Evolutionary conservation across 1,140 invertebrate species (phyloP).

Genomic region (Drosophila prosaltans): DNA sequence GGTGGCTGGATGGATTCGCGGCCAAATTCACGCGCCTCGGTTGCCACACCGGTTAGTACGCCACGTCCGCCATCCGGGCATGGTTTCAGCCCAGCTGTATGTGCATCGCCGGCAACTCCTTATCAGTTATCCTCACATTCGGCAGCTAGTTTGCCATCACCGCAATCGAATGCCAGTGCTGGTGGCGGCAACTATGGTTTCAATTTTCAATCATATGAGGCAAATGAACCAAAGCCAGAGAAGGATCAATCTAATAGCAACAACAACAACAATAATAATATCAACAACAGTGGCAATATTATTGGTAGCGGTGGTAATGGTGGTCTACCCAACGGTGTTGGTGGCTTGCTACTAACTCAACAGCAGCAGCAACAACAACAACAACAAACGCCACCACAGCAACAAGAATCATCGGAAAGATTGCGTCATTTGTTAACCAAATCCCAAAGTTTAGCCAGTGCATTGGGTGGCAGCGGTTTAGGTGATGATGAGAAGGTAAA

Average conservation of each 20-base stretch:
- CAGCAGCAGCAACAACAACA: slow-evolving; percentile 41
- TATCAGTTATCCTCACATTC: slow-evolving; percentile 80
- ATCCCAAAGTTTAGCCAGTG: slow-evolving; percentile 61
- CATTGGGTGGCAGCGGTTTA: slow-evolving; percentile 61
- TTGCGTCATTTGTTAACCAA: slow-evolving; percentile 87
- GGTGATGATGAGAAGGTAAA: slow-evolving; percentile 83
- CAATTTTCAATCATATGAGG: slow-evolving; percentile 67
- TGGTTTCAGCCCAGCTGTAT: slow-evolving; percentile 81
- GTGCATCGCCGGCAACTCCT: slow-evolving; percentile 78
- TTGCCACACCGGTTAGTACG: slow-evolving; percentile 80
- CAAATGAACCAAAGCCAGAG: slow-evolving; percentile 63
- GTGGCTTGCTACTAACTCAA: slow-evolving; percentile 50
- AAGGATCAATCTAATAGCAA: slow-evolving; percentile 76
- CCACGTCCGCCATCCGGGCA: slow-evolving; percentile 79
- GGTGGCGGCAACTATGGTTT: slow-evolving; percentile 69
- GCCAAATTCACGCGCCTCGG: slow-evolving; percentile 80
- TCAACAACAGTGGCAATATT: slow-evolving; percentile 41
- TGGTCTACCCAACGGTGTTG: slow-evolving; percentile 31
- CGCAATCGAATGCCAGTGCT: slow-evolving; percentile 83
- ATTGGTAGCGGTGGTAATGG: slow-evolving; percentile 53
- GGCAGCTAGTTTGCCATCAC: slow-evolving; percentile 79
- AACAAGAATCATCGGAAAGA: slow-evolving; percentile 84
- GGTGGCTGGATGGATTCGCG: slow-evolving; percentile 77
- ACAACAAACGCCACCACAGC: slow-evolving; percentile 43
- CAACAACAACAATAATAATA: slow-evolving; percentile 53